Evolutionary conservation across 2,888 invertebrate species (phyloP).

Genomic region (Eubasilissa splendida): DNA sequence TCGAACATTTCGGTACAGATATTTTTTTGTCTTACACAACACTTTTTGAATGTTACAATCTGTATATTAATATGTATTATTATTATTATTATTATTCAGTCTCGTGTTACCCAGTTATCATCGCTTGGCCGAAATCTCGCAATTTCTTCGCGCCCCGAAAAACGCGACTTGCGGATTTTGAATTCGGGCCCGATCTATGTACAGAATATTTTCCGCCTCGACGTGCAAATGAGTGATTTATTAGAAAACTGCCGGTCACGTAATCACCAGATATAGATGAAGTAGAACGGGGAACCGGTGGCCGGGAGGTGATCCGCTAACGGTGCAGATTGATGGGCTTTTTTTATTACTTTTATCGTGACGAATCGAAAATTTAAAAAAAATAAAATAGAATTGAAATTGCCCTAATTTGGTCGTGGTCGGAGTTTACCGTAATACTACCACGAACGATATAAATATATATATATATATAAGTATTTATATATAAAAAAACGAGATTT

Average conservation of each 20-base stretch:
- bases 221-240: slow-evolving; percentile 25
- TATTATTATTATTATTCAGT: too few relatives aligned
- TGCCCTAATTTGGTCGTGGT: slow-evolving; percentile 17
- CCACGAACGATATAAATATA: not conserved
- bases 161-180: too few relatives aligned
- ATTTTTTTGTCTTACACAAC: too few relatives aligned
- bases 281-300: slow-evolving; percentile 17
- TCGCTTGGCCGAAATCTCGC: too few relatives aligned
- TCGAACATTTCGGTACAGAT: too few relatives aligned
- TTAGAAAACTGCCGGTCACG: slow-evolving; percentile 21
- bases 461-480: too few relatives aligned
- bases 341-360: slow-evolving; percentile 33
- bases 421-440: not conserved
- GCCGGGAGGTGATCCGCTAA: not conserved
- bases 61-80: too few relatives aligned
- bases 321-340: slow-evolving; percentile 29
- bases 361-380: slow-evolving; percentile 16
- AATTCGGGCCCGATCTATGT: too few relatives aligned
- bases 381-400: slow-evolving; percentile 2
- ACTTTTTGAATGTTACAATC: too few relatives aligned
- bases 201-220: slow-evolving; percentile 4
- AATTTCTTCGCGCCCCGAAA: too few relatives aligned
- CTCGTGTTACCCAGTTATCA: too few relatives aligned
- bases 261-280: slow-evolving; percentile 25
- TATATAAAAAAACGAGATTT: too few relatives aligned